Evolutionary conservation across 1,140 invertebrate species (phyloP).

Genomic region (Bombus soroeensis): DNA sequence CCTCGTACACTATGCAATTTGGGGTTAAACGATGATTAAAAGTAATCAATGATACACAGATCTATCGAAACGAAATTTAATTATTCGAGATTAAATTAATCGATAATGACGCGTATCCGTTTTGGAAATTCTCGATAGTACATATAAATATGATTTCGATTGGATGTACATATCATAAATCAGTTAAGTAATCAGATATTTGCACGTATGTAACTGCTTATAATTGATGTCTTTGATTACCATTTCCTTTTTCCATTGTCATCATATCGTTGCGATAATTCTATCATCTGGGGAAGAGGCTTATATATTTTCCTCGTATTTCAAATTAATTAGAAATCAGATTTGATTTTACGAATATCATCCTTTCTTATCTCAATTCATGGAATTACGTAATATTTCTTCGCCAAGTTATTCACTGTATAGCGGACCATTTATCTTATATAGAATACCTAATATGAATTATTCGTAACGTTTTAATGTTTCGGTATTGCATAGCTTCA

Average conservation of each 20-base stretch:
- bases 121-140: neutral
- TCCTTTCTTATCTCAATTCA: no score
- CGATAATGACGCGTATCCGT: neutral
- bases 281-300: neutral
- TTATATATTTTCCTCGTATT: neutral
- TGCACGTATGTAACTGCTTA: neutral
- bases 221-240: neutral
- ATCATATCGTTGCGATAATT: neutral
- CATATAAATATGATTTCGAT: neutral
- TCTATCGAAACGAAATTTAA: neutral
- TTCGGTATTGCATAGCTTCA: neutral
- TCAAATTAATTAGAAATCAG: no score
- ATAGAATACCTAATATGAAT: neutral
- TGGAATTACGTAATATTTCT: neutral
- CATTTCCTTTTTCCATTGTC: neutral
- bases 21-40: conserved; percentile 35
- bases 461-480: neutral
- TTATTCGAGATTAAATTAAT: no score
- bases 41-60: neutral
- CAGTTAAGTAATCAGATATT: conserved; percentile 2
- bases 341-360: neutral
- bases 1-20: neutral
- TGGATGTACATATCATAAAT: neutral
- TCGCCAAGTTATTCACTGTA: neutral
- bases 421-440: neutral